Conservation (phyloP, 92 coral and sea anemone species). For the Diadumene lineata region DNA sequence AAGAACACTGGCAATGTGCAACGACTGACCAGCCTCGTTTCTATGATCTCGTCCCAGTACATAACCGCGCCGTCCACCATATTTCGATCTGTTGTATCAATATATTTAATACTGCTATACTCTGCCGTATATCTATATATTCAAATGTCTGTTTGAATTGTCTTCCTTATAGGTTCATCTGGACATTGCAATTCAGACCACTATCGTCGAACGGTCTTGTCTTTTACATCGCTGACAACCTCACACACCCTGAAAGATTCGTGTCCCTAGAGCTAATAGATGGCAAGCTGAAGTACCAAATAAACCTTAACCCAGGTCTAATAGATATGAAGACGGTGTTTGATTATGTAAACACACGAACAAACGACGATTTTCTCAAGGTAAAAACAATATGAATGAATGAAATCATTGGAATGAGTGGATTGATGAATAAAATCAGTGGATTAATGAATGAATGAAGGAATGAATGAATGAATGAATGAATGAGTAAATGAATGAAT, state of each 20-base stretch:
- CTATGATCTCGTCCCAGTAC: too few species aligned
- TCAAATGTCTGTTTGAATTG: too few species aligned
- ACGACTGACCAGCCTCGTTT: too few species aligned
- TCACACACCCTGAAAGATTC: slow-evolving; percentile 65
- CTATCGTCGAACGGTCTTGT: slow-evolving; percentile 81
- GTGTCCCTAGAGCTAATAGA: slow-evolving; percentile 66
- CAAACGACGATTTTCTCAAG: slow-evolving; percentile 43
- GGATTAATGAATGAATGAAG: neutral
- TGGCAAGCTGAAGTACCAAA: slow-evolving; percentile 58
- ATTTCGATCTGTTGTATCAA: neutral
- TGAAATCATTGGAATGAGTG: neutral
- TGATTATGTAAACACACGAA: slow-evolving; percentile 61
- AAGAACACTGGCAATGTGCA: neutral
- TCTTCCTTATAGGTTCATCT: slow-evolving; percentile 4
- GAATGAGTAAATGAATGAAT: neutral
- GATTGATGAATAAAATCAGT: neutral
- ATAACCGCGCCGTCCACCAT: too few species aligned
- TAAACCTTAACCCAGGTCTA: slow-evolving; percentile 60
- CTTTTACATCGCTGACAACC: slow-evolving; percentile 66
- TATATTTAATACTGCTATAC: neutral
- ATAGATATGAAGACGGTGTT: slow-evolving; percentile 53
- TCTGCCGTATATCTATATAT: too few species aligned
- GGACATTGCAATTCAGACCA: slow-evolving; percentile 65
- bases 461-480: neutral
- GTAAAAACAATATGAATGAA: slow-evolving; percentile 34